Conservation (phyloP, 2,888 invertebrate species). For the Cepaea hortensis region DNA sequence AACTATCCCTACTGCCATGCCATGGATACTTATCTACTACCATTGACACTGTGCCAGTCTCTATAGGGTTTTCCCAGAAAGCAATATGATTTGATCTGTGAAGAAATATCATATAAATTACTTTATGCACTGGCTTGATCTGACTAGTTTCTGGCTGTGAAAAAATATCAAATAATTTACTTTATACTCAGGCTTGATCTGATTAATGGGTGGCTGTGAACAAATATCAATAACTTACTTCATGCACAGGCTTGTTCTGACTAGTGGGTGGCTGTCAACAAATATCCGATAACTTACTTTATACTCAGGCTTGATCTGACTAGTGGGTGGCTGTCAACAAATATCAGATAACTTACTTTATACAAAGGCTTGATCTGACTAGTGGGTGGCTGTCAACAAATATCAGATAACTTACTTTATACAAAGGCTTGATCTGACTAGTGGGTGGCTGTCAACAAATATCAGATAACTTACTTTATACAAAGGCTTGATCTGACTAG, state of each 20-base stretch:
- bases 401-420: constrained; percentile 59
- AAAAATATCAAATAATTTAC: background rate
- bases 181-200: constrained; percentile 75
- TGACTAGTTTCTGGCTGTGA: constrained; percentile 60
- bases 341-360: constrained; percentile 55
- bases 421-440: constrained; percentile 73
- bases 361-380: constrained; percentile 74
- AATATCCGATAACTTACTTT: constrained; percentile 54
- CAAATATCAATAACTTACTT: constrained; percentile 47
- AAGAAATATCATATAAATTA: background rate
- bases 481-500: constrained; percentile 73
- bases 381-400: constrained; percentile 54
- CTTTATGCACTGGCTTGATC: constrained; percentile 75
- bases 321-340: constrained; percentile 55
- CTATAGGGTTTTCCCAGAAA: too few species aligned
- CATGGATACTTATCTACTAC: too few species aligned
- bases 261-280: constrained; percentile 57
- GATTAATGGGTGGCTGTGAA: constrained; percentile 58
- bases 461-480: constrained; percentile 61
- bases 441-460: constrained; percentile 54
- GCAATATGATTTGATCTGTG: too few species aligned
- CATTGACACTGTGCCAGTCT: too few species aligned
- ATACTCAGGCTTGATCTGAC: constrained; percentile 74
- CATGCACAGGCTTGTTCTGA: constrained; percentile 74
- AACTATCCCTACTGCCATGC: too few species aligned